Evolutionary conservation across 2,797 vertebrate species (phyloP), one percentile per base, ranked within the genome.

Genomic region (Enteromius afrohamiltoni): DNA sequence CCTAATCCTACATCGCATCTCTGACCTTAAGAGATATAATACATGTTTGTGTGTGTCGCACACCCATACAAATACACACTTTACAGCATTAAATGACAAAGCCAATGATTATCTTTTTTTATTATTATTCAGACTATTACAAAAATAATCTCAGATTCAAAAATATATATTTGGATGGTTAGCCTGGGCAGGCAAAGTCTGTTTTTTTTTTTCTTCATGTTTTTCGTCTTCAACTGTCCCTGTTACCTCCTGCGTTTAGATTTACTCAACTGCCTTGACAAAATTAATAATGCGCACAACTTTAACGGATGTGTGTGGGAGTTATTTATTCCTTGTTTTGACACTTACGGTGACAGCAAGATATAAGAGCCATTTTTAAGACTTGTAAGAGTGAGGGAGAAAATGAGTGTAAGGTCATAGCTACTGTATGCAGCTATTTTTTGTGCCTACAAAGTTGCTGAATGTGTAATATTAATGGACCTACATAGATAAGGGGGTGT

Each of bases 241-340:
- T 13, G 49, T 10, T 37, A 81, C 34, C 29, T 60, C 37, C 6
- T 26, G 40, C 21, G 49, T 60, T 60, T 42, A 77, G 64, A 68
- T 69, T 53, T 77, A 60, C 64, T 37, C 64, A 45, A 69, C 74
- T 69, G 82, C 51, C 64, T 37, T 60, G 51, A 70, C 26, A 77
- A 45, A 77, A 83, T 83, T 69, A 83, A 83, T 62, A 51, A 69
- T 60, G 82, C 68, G 73, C 14, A 55, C 62, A 45, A 26, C 29
- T 83, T 83, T 83, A 47, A 42, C 64, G 26, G 51, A 76, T 82
- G 13, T 19, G 58, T 26, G 64, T 77, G 62, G 62, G 62, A 77
- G 62, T 82, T 83, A 77, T 58, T 77, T 37, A 77, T 68, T 83
- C 26, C 82, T 47, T 77, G 82, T 77, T 83, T 83, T 77, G 73